Conservation (phyloP, 2,113 vertebrate genomes). For the Mellivora capensis region DNA sequence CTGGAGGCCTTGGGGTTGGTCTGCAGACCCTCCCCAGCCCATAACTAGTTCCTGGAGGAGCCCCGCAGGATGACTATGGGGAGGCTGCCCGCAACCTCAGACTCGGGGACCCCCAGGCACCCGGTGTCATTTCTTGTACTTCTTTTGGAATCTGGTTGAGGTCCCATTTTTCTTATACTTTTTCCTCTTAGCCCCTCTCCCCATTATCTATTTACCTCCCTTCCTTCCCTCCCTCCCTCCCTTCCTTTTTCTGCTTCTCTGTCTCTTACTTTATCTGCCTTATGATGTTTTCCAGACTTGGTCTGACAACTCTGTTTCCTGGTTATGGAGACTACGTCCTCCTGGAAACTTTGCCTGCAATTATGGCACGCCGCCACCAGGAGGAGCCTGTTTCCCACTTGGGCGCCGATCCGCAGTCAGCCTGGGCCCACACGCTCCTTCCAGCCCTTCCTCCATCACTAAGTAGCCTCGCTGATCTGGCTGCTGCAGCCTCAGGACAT, state of each 20-base stretch:
- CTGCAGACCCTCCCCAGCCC: neutral
- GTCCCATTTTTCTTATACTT: neutral
- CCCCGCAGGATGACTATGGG: neutral
- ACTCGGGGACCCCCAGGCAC: neutral
- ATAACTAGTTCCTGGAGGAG: neutral
- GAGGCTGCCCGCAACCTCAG: neutral
- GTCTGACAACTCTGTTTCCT: neutral
- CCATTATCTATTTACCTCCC: neutral
- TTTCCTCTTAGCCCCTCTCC: neutral
- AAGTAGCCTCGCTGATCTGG: neutral
- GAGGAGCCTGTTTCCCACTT: neutral
- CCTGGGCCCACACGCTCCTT: rapidly evolving
- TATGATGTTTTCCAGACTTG: neutral
- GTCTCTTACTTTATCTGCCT: neutral
- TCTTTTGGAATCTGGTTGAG: neutral
- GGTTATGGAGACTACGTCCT: rapidly evolving
- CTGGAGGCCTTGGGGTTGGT: no score
- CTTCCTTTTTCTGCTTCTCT: neutral
- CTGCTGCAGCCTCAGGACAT: neutral
- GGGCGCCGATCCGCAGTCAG: neutral
- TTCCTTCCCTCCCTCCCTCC: no score
- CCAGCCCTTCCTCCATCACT: neutral
- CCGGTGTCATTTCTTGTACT: neutral
- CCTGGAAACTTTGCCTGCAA: slow-evolving; percentile 1
- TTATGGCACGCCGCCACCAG: neutral